These are phyloP conservation scores for Phataginus tetradactyla DNA, from an alignment of 2,797 vertebrate genomes.

Conservation along the genomic window DNA sequence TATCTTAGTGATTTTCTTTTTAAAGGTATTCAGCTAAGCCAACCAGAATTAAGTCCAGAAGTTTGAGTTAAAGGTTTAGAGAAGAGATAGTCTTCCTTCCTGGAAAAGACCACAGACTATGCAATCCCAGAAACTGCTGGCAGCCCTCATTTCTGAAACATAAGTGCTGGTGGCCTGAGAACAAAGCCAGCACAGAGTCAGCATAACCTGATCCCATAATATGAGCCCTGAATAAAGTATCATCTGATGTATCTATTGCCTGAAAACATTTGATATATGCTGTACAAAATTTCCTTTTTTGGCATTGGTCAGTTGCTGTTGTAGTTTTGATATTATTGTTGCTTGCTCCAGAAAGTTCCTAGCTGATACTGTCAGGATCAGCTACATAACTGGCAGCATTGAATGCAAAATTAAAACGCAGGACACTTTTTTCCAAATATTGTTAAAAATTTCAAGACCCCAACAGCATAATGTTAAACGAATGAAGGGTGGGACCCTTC, in stretches of 20 bases:
- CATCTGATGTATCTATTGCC: not conserved
- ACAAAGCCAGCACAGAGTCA: not conserved
- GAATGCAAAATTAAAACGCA: not conserved
- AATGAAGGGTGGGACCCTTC: not conserved
- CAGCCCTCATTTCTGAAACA: not conserved
- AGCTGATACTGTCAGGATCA: not conserved
- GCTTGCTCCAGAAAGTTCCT: not conserved
- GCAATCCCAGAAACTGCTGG: not conserved
- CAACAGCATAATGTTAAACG: not conserved
- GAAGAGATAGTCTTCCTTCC: not conserved
- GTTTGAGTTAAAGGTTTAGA: not conserved
- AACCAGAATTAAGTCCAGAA: not conserved
- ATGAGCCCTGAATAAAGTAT: not conserved
- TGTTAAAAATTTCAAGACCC: not conserved
- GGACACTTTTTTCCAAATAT: not conserved
- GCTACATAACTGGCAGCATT: not conserved
- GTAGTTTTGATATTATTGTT: not conserved
- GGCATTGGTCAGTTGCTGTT: not conserved
- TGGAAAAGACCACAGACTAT: not conserved
- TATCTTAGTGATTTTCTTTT: not conserved
- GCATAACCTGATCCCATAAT: not conserved
- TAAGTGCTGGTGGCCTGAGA: fast-evolving
- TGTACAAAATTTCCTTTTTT: not conserved
- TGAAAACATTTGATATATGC: not conserved
- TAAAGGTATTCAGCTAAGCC: not conserved